These are phyloP conservation scores for Cactoblastis cactorum DNA, from an alignment of 2,888 invertebrate species.

Conservation along the genomic window DNA sequence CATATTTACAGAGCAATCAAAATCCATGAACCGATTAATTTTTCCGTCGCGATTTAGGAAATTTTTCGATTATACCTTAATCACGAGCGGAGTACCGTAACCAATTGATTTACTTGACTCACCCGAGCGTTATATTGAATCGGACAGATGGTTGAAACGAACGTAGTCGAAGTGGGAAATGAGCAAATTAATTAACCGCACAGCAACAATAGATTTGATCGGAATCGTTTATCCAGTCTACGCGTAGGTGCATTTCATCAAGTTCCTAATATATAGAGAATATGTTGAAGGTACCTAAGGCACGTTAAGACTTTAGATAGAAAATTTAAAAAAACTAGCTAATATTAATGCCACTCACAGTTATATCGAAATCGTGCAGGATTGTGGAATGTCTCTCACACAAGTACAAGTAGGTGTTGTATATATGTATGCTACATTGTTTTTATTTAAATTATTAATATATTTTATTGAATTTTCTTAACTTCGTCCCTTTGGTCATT, in stretches of 20 bases:
- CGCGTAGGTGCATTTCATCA: neutral
- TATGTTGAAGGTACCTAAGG: too few species aligned
- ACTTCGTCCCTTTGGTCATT: too few species aligned
- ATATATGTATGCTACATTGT: too few species aligned
- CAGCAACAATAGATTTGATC: conserved; percentile 8
- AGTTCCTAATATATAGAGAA: neutral
- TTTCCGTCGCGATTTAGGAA: conserved; percentile 17
- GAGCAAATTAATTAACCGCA: conserved; percentile 49
- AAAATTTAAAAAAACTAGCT: too few species aligned
- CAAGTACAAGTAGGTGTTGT: too few species aligned
- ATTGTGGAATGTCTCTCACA: too few species aligned
- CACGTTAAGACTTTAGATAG: too few species aligned
- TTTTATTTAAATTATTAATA: too few species aligned
- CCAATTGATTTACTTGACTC: conserved; percentile 53
- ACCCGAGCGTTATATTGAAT: conserved; percentile 44
- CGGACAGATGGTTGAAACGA: conserved; percentile 37
- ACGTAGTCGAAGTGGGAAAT: conserved; percentile 32
- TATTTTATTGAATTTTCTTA: too few species aligned
- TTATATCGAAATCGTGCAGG: too few species aligned
- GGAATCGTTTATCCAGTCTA: neutral
- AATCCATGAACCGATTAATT: neutral
- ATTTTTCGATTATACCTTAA: conserved; percentile 39
- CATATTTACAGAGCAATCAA: conserved; percentile 3
- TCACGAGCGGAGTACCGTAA: conserved; percentile 41
- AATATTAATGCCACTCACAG: too few species aligned